Percentiles rank a stretch among this genome's conserved stretches.
phyloP scores from a whole-genome alignment of 1,140 invertebrate genomes.

The Drosophila simulans region DNA sequence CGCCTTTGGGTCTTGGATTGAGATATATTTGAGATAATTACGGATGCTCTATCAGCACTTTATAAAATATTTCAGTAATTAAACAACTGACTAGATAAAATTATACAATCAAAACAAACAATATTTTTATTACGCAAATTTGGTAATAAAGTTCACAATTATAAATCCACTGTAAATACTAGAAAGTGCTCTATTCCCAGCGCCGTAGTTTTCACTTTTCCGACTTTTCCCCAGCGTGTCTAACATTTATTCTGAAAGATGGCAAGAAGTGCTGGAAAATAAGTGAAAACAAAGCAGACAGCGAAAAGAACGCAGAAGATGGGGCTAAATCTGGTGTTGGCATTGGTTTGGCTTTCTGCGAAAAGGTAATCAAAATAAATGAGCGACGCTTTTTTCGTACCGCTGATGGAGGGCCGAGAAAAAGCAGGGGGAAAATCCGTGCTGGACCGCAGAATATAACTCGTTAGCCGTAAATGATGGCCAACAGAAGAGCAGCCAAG shows the following conservation, averaged over 20 bases:
- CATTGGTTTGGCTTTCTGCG: conserved; percentile 41
- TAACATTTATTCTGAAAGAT: conserved; percentile 34
- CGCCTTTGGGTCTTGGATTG: background rate
- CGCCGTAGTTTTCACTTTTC: conserved; percentile 19
- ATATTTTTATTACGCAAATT: no score
- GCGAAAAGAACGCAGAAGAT: conserved; percentile 24
- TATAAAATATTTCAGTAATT: no score
- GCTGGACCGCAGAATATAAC: conserved; percentile 61
- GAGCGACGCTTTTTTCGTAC: conserved; percentile 70
- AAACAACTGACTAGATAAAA: no score
- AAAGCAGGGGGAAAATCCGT: conserved; percentile 1
- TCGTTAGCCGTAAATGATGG: conserved; percentile 62
- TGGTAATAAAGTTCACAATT: background rate
- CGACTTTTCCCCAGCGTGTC: background rate
- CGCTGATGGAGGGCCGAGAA: conserved; percentile 54
- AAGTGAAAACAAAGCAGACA: conserved; percentile 16
- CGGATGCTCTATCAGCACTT: background rate
- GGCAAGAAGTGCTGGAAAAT: conserved; percentile 18
- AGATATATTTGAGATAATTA: background rate
- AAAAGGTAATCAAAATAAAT: conserved; percentile 83
- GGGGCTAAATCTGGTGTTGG: conserved; percentile 52
- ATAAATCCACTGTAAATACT: conserved; percentile 16
- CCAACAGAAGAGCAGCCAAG: background rate
- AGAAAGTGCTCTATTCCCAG: conserved; percentile 23
- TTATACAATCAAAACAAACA: background rate